phyloP scores from a whole-genome alignment of 2,888 invertebrate species.

The Chaetogeoica ovagalla region DNA sequence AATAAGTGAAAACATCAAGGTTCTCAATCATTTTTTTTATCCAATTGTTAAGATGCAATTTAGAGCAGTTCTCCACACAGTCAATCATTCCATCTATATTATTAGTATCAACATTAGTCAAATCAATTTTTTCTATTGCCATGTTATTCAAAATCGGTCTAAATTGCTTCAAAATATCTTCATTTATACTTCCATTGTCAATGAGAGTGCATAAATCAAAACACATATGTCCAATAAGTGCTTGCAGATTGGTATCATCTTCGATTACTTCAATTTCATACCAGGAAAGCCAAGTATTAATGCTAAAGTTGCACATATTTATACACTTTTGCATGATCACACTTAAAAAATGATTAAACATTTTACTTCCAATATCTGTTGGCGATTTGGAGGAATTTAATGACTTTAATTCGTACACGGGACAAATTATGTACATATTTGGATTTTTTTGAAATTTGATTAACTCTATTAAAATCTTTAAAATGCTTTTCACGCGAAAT shows the following conservation, averaged over 20 bases:
- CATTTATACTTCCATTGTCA: conserved; percentile 7
- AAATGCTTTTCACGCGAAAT: conserved; percentile 27
- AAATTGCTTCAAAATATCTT: neutral
- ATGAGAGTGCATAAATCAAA: conserved; percentile 27
- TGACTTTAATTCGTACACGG: conserved; percentile 15
- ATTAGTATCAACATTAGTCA: neutral
- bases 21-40: conserved; percentile 32
- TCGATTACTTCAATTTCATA: conserved; percentile 21
- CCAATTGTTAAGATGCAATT: conserved; percentile 21
- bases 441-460: neutral
- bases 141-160: conserved; percentile 21
- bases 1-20: neutral
- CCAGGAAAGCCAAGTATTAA: conserved; percentile 31
- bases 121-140: conserved; percentile 30
- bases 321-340: conserved; percentile 16
- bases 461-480: neutral
- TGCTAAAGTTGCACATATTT: conserved; percentile 33
- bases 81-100: conserved; percentile 9
- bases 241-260: conserved; percentile 26
- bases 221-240: conserved; percentile 29
- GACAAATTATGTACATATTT: neutral
- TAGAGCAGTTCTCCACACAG: neutral
- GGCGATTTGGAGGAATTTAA: neutral
- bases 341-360: conserved; percentile 21
- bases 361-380: neutral